Evolutionary conservation across 2,888 invertebrate species (phyloP).

Genomic region (Caenorhabditis sp.): DNA sequence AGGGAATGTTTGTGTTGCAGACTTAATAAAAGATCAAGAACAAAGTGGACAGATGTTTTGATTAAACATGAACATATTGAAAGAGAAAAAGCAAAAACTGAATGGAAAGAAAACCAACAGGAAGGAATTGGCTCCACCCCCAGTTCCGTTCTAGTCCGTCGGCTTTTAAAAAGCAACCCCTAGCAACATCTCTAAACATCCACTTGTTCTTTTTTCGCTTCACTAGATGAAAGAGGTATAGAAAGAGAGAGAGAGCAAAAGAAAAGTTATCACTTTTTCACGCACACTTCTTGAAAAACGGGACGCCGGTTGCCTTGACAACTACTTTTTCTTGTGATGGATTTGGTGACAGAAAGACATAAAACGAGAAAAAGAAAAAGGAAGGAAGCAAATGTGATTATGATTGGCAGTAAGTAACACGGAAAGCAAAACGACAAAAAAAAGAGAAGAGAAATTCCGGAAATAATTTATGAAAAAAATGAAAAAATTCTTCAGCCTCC

Average conservation of each 20-base stretch:
- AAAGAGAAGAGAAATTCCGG: background rate
- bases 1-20: no score
- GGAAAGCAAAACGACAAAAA: slow-evolving; percentile 1
- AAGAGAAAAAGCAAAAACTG: background rate
- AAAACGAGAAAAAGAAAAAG: background rate
- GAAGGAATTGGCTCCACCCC: background rate
- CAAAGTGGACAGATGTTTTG: slow-evolving; percentile 2
- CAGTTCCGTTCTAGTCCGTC: slow-evolving; percentile 12
- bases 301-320: slow-evolving; percentile 19
- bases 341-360: slow-evolving; percentile 18
- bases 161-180: slow-evolving; percentile 10
- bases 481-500: no score
- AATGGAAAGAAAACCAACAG: background rate
- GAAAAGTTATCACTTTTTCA: slow-evolving; percentile 26
- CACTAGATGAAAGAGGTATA: background rate
- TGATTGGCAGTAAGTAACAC: slow-evolving; percentile 15
- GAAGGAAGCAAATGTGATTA: slow-evolving; percentile 1
- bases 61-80: background rate
- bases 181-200: slow-evolving; percentile 22
- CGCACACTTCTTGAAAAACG: background rate
- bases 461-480: background rate
- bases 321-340: background rate
- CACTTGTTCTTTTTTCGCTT: slow-evolving; percentile 19
- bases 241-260: background rate
- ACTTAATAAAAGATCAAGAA: background rate